Base-by-base conservation (phyloP, 1,140 invertebrate genomes). In the Drosophila pallidifrons region DNA sequence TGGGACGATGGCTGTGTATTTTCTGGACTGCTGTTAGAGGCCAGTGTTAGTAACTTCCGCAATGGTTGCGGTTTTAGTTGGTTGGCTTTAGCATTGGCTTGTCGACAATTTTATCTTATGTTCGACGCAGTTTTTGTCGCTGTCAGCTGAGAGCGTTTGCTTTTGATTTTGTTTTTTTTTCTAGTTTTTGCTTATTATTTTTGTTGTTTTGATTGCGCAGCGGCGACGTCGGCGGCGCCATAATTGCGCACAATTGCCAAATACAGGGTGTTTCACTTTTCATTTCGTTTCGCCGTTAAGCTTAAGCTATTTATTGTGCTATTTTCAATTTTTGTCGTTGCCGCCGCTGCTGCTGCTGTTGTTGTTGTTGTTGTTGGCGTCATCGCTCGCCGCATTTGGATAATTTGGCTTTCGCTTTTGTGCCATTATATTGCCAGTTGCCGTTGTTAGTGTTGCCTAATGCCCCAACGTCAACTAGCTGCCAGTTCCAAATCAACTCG, bases 371-470 rank as follows among this genome's bases (percentile, higher is more conserved):
- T 51, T 45, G 55, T 16, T 32, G 69, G 47, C 76, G 60, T 72
- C 78, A 77, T 57, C 82, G 75, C 64, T 76, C 45, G 57, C 82
- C 82, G 68, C 63, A 80, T 87, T 88, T 88, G 82, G 82, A 86
- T 86, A 87, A 88, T 88, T 87, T 87, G 69, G 83, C 83, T 87
- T 87, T 87, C 82, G 82, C 82, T 87, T 87, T 87, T 88, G 83
- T 82, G 69, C 83, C 80, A 88, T 88, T 74, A 69, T 74, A 35
- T 10, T 45, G 47, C 13, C 47, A 25, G 8, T 41, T 41, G 38
- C 38, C 11, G 4, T 15, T 60, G 46, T 16, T 58, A 55, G 13
- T 60, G n/a, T 57, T 87, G 82, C 82, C 85, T 89, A 88, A 87
- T 77, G 73, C 64, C 74, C 64, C 67, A 77, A 46, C 57, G 64